Evolutionary conservation across 1,140 invertebrate genomes (phyloP).

Genomic region (Sinella curviseta): DNA sequence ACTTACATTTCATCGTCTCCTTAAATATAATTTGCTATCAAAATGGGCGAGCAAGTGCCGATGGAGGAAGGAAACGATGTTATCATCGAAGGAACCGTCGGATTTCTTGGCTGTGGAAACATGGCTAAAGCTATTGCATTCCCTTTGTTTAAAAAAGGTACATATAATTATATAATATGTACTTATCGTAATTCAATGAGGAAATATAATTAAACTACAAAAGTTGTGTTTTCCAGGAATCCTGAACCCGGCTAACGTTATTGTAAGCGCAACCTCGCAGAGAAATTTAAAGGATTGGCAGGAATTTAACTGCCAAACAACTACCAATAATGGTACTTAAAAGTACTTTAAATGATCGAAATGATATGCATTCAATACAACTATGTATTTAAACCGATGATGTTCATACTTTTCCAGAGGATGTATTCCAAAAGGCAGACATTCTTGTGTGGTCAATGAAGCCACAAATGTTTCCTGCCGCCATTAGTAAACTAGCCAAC

Average conservation of each 20-base stretch:
- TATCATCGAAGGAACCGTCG: conserved; percentile 9
- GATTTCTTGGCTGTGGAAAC: conserved; percentile 43
- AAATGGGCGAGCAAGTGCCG: neutral
- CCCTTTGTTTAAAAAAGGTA: conserved; percentile 45
- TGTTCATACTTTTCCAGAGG: conserved; percentile 51
- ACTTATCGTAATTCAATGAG: neutral
- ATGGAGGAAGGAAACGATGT: neutral
- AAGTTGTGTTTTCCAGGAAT: conserved; percentile 20
- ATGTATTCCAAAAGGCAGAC: conserved; percentile 66
- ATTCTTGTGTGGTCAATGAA: conserved; percentile 83
- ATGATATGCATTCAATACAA: neutral
- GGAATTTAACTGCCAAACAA: conserved; percentile 35
- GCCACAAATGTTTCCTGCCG: conserved; percentile 70
- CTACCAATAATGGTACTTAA: conserved; percentile 39
- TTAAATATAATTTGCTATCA: no score
- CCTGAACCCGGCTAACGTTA: conserved; percentile 40
- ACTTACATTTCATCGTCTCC: no score
- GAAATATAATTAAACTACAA: neutral
- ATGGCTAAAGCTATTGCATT: conserved; percentile 47
- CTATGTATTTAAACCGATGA: neutral
- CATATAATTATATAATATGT: neutral
- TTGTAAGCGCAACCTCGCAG: conserved; percentile 33
- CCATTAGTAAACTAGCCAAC: conserved; percentile 57
- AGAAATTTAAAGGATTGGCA: conserved; percentile 35
- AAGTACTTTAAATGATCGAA: neutral